Base-by-base conservation (phyloP, 2,113 vertebrate genomes). In the Herpetotheres cachinnans region DNA sequence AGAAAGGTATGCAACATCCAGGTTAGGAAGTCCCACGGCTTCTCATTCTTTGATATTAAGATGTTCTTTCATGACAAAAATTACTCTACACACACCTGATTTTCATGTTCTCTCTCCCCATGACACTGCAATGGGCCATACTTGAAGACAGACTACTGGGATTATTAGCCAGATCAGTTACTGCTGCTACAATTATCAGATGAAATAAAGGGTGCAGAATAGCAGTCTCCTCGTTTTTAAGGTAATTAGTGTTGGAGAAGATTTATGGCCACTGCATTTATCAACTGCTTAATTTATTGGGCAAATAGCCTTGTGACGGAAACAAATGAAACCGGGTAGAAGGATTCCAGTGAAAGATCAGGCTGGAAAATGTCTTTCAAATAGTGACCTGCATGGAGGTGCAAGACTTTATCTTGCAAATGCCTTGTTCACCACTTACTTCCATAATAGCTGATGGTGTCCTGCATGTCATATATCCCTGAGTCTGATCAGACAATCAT, bases 241-340 rank as follows among this genome's bases (percentile, higher is more conserved):
- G n/a, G 86, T 67, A 96, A 91, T 88, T 95, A 96, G 78, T 8
- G 36, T 61, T 44, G 32, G 42, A 86, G 36, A 92, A 91, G 83
- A 94, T 94, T 84, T 94, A 96, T 73, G 34, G 20, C 21, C 13
- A 11, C 29, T 52, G 50, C 30, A 34, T 89, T 95, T 94, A 91
- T 91, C 0, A 65, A 78, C 56, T 71, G 13, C 66, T 94, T 84
- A 55, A 85, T 82, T 95, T 89, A 67, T 95, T 42, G 40, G 34
- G 40, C 40, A 93, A 85, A 95, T 42, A 90, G 25, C 44, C 26
- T 36, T 74, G 52, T 85, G 66, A 91, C 14, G 27, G 47, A 93
- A 95, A 94, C 70, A 82, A 91, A 89, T 65, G 66, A 76, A 91
- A 65, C 30, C 24, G 13, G 22, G 49, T 44, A 63, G 44, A 76